Evolutionary conservation across 2,797 vertebrate genomes (phyloP).

Genomic region (Pagetopsis macropterus): DNA sequence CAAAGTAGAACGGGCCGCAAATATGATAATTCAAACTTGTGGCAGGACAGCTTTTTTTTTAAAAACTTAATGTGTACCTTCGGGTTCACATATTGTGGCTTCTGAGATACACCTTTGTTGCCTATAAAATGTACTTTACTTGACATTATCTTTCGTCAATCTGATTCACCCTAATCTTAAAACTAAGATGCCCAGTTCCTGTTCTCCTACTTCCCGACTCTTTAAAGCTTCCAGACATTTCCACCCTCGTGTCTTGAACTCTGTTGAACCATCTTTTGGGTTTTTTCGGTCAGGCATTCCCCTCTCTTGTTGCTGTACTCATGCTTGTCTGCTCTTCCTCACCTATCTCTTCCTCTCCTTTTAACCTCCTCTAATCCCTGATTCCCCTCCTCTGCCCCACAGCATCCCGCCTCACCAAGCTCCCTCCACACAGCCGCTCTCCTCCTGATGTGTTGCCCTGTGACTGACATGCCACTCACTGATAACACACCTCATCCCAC

Average conservation of each 20-base stretch:
- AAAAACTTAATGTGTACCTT: too few species aligned
- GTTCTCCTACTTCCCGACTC: neutral
- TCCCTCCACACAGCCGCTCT: conserved; percentile 28
- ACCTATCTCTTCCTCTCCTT: conserved; percentile 36
- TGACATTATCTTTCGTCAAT: neutral
- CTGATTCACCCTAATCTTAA: neutral
- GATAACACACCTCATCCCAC: conserved; percentile 82
- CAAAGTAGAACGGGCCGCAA: neutral
- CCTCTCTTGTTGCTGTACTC: conserved; percentile 36
- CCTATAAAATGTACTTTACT: neutral
- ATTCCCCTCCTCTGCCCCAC: conserved; percentile 27
- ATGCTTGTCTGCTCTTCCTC: conserved; percentile 40
- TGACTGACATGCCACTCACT: conserved; percentile 75
- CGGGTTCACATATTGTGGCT: too few species aligned
- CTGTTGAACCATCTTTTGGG: conserved; percentile 25
- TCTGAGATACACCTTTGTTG: neutral
- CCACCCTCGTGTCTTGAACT: conserved; percentile 22
- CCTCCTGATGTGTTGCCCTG: conserved; percentile 49
- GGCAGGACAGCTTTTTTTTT: too few species aligned
- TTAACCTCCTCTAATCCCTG: conserved; percentile 50
- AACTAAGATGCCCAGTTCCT: neutral
- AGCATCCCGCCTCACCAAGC: conserved; percentile 30
- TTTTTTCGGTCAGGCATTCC: conserved; percentile 20
- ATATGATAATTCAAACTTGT: neutral
- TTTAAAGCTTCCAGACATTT: conserved; percentile 1